phyloP scores from a whole-genome alignment of 2,113 vertebrate genomes.

The Pristiophorus japonicus region DNA sequence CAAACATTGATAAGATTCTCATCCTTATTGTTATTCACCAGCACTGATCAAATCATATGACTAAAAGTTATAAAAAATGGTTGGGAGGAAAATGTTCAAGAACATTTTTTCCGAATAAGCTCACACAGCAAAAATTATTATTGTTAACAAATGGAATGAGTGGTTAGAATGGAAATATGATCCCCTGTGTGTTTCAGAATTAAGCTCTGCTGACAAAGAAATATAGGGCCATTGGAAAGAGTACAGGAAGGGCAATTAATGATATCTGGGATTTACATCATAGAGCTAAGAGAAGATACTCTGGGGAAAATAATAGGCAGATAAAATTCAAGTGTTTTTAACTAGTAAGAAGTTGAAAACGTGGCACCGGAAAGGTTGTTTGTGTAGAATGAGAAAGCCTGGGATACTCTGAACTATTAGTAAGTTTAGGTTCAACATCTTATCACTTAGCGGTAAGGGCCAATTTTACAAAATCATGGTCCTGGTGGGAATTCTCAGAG shows the following conservation, averaged over 20 bases:
- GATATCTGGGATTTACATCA: not conserved
- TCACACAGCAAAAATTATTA: conserved; percentile 33
- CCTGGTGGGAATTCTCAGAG: no score
- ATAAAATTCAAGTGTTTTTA: not conserved
- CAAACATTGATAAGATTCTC: conserved; percentile 30
- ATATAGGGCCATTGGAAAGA: not conserved
- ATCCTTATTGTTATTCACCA: not conserved
- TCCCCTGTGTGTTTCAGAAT: conserved; percentile 24
- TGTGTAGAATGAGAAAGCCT: not conserved
- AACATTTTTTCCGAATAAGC: conserved; percentile 34
- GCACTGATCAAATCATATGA: not conserved
- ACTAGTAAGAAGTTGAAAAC: not conserved
- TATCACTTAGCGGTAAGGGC: not conserved
- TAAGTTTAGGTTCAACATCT: not conserved
- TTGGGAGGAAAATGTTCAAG: not conserved
- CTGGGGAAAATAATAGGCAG: not conserved
- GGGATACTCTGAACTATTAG: not conserved
- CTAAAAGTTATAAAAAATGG: not conserved
- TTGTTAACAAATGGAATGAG: conserved; percentile 11
- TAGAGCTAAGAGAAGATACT: not conserved
- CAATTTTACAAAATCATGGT: no score
- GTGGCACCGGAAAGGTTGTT: not conserved
- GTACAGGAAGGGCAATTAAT: not conserved
- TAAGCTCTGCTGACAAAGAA: not conserved
- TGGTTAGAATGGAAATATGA: not conserved